Evolutionary conservation across 2,113 vertebrate genomes (phyloP), one percentile per base, ranked within the genome.

Genomic region (Chauna torquata): DNA sequence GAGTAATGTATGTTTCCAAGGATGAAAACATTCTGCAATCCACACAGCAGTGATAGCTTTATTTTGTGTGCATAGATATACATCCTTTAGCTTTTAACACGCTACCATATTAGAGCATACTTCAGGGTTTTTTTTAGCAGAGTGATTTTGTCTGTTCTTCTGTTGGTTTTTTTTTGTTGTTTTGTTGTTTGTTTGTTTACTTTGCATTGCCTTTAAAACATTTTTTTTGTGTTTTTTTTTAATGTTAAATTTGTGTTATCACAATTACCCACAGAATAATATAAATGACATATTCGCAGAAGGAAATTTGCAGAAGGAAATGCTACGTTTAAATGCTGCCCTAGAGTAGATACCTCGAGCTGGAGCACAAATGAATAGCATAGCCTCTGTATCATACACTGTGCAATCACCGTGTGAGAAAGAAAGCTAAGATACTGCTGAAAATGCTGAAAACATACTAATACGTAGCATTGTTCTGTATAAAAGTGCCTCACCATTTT

Each of bases 11-110:
- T 91, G 13, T 97, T 97, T 95, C 64, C 64, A 86, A 70, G 83
- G 61, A 91, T 92, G 62, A 94, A 59, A 91, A 94, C 94, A 86
- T 70, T 94, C 70, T 88, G 90, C 91, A 89, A 92, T 84, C 91
- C 72, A 62, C 30, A 86, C 50, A 96, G 66, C 64, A 90, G 47
- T 82, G 50, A 61, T 86, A 82, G 90, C 83, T 97, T 97, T 95
- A 77, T 97, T 97, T 96, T 96, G 30, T 86, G 9, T 84, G 7
- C 32, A 9, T 66, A 54, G 22, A 36, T 47, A 4, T 74, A 16
- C 34, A 36, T 81, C 24, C 86, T 97, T 96, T 88, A 84, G 52
- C 61, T 88, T 94, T 76, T 92, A 66, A 84, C 74, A 72, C 69
- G 71, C 22, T 32, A 86, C 14, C 40, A 15, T 40, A 38, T 58